Evolutionary conservation across 1,140 invertebrate species (phyloP).

Genomic region (Halyomorpha halys): DNA sequence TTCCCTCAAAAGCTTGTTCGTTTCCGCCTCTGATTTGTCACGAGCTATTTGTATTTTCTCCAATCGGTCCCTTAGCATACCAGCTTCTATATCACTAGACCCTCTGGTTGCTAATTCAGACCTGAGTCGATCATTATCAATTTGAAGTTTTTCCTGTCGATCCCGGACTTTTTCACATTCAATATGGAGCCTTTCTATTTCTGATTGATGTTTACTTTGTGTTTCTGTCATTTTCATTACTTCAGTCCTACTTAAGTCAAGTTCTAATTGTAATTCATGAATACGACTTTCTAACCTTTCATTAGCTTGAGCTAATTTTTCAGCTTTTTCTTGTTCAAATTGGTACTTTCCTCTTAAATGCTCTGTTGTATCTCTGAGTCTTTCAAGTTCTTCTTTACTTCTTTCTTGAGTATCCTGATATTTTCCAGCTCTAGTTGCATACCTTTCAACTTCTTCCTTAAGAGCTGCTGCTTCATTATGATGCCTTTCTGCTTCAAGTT

Average conservation of each 20-base stretch:
- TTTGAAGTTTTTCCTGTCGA: constrained; percentile 67
- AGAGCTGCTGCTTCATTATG: constrained; percentile 57
- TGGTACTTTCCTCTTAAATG: constrained; percentile 77
- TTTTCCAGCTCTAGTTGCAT: constrained; percentile 61
- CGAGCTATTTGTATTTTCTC: constrained; percentile 71
- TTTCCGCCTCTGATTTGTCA: constrained; percentile 74
- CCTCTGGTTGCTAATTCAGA: constrained; percentile 46
- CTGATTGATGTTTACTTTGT: constrained; percentile 65
- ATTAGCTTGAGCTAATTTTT: constrained; percentile 42
- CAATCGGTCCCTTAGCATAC: constrained; percentile 70
- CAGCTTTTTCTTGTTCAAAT: constrained; percentile 70
- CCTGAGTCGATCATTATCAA: constrained; percentile 60
- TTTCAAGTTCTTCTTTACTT: constrained; percentile 66
- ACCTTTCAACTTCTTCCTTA: constrained; percentile 56
- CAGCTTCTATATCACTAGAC: constrained; percentile 57
- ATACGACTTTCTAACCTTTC: constrained; percentile 60
- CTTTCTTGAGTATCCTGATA: constrained; percentile 64
- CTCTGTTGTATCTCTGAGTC: constrained; percentile 70
- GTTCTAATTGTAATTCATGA: constrained; percentile 65
- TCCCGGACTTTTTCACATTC: constrained; percentile 77
- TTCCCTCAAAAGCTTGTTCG: constrained; percentile 70
- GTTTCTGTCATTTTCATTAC: constrained; percentile 55
- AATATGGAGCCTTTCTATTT: constrained; percentile 67
- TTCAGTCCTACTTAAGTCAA: constrained; percentile 67
- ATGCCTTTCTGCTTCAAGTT: constrained; percentile 60